These are phyloP conservation scores for Lycorma delicatula DNA, from an alignment of 1,140 invertebrate species.

Conservation along the genomic window DNA sequence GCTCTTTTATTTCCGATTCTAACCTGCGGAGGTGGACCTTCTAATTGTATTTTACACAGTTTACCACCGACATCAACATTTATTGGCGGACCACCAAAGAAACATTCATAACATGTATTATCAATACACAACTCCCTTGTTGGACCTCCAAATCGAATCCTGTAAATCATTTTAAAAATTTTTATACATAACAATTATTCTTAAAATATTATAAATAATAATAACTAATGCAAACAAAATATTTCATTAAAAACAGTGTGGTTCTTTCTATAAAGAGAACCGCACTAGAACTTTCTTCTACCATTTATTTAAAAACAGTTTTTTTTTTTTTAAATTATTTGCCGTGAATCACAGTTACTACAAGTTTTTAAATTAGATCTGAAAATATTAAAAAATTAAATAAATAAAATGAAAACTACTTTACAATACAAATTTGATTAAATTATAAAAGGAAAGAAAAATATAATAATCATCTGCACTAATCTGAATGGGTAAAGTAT, in stretches of 20 bases:
- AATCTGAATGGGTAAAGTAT: no score
- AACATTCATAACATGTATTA: conserved; percentile 75
- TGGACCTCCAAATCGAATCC: conserved; percentile 82
- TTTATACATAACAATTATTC: conserved; percentile 30
- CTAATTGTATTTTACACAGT: conserved; percentile 62
- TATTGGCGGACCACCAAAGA: conserved; percentile 83
- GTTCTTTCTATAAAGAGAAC: no score
- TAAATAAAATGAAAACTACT: background rate
- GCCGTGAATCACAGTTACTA: background rate
- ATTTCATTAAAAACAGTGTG: no score
- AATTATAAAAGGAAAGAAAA: background rate
- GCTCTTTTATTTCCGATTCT: conserved; percentile 60
- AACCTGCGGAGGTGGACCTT: conserved; percentile 80
- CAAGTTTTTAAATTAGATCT: background rate
- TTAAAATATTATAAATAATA: conserved; percentile 1
- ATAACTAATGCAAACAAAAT: background rate
- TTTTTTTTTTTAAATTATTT: no score
- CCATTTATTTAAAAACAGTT: no score
- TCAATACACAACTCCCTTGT: conserved; percentile 87
- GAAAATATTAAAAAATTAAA: background rate
- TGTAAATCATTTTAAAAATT: conserved; percentile 32
- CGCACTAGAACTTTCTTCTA: no score
- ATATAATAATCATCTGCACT: no score
- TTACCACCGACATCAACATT: conserved; percentile 73
- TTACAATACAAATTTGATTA: background rate